These are phyloP conservation scores for Anastatus disparis DNA, from an alignment of 1,140 invertebrate genomes.

Conservation along the genomic window DNA sequence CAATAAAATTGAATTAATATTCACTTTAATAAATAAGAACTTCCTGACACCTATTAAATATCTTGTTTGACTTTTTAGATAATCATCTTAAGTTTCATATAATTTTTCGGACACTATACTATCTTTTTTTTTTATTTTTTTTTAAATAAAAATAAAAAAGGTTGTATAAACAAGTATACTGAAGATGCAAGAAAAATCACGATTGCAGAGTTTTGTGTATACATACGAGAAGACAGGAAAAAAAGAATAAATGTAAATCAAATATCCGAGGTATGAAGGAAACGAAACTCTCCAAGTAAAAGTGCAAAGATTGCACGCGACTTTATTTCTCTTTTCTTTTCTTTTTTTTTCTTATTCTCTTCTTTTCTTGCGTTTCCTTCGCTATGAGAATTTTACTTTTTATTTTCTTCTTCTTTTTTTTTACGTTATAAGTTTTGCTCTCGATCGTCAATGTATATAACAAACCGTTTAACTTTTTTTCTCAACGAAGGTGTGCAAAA, in stretches of 20 bases:
- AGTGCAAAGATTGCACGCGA: not conserved
- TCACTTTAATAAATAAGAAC: not conserved
- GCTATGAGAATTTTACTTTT: not conserved
- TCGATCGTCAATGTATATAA: not conserved
- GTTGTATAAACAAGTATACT: no score
- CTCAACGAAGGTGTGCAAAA: not conserved
- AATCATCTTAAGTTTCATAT: no score
- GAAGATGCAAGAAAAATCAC: no score
- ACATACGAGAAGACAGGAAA: not conserved
- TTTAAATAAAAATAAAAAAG: no score
- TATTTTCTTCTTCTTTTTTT: not conserved
- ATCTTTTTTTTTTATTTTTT: not conserved
- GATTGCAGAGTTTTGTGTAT: no score
- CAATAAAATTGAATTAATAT: not conserved
- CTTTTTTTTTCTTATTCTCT: not conserved
- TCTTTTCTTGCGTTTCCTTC: not conserved
- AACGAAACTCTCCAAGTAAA: slow-evolving; percentile 16
- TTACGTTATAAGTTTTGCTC: no score
- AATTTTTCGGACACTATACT: no score
- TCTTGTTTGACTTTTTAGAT: no score
- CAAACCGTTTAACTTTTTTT: slow-evolving; percentile 17
- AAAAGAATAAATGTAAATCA: not conserved
- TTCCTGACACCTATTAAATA: no score
- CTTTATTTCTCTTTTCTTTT: no score
- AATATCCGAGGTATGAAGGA: slow-evolving; percentile 20